Conservation (phyloP, 2,113 vertebrate species). For the Chamaetylas fuelleborni region DNA sequence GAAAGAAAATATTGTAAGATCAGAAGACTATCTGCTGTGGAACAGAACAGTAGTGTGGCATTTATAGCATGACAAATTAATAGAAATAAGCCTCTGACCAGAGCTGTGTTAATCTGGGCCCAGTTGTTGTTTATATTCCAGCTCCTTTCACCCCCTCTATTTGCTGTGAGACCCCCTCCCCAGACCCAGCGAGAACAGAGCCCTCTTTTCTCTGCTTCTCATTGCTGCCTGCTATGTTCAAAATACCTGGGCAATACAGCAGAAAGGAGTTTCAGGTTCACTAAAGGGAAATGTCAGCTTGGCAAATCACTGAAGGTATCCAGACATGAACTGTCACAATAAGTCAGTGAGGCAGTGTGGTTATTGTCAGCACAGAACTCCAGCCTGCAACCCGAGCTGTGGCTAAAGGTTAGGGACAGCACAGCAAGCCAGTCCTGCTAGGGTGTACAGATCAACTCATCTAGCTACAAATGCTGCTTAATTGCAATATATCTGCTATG, state of each 20-base stretch:
- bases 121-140: background rate
- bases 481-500: background rate
- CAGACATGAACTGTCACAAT: slow-evolving; percentile 40
- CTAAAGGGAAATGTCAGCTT: slow-evolving; percentile 54
- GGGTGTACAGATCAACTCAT: background rate
- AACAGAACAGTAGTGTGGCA: background rate
- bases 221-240: background rate
- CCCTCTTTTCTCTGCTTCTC: background rate
- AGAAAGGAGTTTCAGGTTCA: slow-evolving; percentile 57
- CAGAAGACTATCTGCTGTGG: background rate
- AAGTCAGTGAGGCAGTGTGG: background rate
- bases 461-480: background rate
- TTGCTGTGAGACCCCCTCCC: background rate
- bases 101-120: background rate
- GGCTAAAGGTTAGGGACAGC: background rate
- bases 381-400: background rate
- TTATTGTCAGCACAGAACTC: background rate
- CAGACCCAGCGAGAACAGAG: background rate
- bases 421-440: background rate
- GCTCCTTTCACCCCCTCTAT: background rate
- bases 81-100: background rate
- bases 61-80: background rate
- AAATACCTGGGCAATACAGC: slow-evolving; percentile 36
- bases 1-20: background rate
- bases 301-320: slow-evolving; percentile 46